These are phyloP conservation scores for Macrobrachium nipponense DNA, from an alignment of 1,140 invertebrate genomes.

Conservation along the genomic window DNA sequence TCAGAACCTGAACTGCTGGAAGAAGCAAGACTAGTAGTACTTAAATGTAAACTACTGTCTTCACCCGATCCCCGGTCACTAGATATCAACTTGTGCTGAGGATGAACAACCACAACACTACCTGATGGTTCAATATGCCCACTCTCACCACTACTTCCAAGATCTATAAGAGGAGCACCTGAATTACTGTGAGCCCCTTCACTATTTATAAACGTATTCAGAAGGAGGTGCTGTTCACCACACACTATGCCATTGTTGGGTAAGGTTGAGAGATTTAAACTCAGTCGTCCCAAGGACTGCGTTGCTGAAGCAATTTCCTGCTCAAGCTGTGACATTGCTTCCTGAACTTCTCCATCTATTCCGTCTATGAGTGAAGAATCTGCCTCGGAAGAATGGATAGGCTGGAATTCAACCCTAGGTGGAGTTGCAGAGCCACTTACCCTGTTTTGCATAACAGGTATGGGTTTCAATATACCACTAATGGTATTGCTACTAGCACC, in stretches of 20 bases:
- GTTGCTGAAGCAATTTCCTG: slow-evolving; percentile 56
- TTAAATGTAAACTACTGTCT: slow-evolving; percentile 67
- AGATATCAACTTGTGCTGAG: slow-evolving; percentile 51
- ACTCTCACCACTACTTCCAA: slow-evolving; percentile 33
- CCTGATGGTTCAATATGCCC: slow-evolving; percentile 1
- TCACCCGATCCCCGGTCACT: slow-evolving; percentile 55
- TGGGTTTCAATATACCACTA: slow-evolving; percentile 53
- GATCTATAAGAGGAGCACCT: slow-evolving; percentile 35
- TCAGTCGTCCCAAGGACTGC: slow-evolving; percentile 52
- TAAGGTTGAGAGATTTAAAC: slow-evolving; percentile 51
- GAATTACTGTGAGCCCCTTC: slow-evolving; percentile 20
- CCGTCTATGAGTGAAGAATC: slow-evolving; percentile 41
- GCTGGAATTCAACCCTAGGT: slow-evolving; percentile 49
- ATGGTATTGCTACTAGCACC: slow-evolving; percentile 30
- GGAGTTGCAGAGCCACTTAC: slow-evolving; percentile 42
- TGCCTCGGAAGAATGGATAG: slow-evolving; percentile 40
- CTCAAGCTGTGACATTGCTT: slow-evolving; percentile 32
- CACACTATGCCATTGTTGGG: slow-evolving; percentile 58
- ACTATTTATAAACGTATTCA: slow-evolving; percentile 52
- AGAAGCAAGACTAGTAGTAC: slow-evolving; percentile 71
- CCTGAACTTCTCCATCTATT: slow-evolving; percentile 44
- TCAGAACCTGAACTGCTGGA: slow-evolving; percentile 69
- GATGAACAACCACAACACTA: slow-evolving; percentile 17
- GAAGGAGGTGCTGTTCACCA: slow-evolving; percentile 42
- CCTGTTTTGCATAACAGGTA: slow-evolving; percentile 45